Conservation (phyloP, 1,140 invertebrate genomes). For the Drosophila burlai region DNA sequence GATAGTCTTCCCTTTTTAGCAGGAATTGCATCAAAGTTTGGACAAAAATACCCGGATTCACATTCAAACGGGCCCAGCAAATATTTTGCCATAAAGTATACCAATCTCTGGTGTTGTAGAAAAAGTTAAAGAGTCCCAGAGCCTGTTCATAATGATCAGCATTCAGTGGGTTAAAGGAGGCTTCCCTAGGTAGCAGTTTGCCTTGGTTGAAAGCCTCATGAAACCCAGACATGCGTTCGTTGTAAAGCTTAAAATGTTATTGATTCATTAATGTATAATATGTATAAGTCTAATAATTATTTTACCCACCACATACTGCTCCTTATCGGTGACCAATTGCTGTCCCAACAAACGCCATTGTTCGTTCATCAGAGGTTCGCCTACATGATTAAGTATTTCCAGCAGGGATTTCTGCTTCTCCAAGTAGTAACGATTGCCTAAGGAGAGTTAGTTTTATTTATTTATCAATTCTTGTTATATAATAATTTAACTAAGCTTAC, state of each 20-base stretch:
- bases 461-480: not conserved
- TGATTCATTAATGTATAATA: not conserved
- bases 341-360: slow-evolving; percentile 49
- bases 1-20: slow-evolving; percentile 88
- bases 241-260: slow-evolving; percentile 32
- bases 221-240: slow-evolving; percentile 47
- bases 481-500: slow-evolving; percentile 3
- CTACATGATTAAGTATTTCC: slow-evolving; percentile 57
- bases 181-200: slow-evolving; percentile 85
- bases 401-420: slow-evolving; percentile 56
- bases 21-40: slow-evolving; percentile 88
- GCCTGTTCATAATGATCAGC: slow-evolving; percentile 87
- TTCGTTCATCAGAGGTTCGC: slow-evolving; percentile 49
- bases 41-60: slow-evolving; percentile 89
- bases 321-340: slow-evolving; percentile 46
- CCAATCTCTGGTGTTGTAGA: slow-evolving; percentile 89
- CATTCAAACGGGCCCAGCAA: slow-evolving; percentile 87
- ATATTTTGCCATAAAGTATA: slow-evolving; percentile 87
- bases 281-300: not conserved
- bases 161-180: slow-evolving; percentile 87
- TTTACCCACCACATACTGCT: slow-evolving; percentile 51
- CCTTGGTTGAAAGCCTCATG: not conserved
- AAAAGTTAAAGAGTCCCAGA: slow-evolving; percentile 87
- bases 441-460: no score
- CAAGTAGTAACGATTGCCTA: slow-evolving; percentile 57